Evolutionary conservation across 23 tunicate genomes (phyloP).

Genomic region (Halocynthia roretzi): DNA sequence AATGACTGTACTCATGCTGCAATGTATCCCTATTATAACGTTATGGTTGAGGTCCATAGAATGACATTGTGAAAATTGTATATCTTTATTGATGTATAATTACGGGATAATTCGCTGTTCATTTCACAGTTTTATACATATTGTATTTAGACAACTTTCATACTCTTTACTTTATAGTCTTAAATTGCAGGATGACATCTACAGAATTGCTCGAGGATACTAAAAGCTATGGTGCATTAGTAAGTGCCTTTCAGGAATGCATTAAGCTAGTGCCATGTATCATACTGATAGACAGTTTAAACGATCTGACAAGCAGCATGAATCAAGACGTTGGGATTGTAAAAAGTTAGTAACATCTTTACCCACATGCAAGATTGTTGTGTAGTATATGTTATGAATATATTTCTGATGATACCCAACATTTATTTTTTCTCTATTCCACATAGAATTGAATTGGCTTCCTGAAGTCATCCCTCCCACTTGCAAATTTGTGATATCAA

Average conservation of each 20-base stretch:
- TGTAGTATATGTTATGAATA: background rate
- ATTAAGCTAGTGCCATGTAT: conserved; percentile 51
- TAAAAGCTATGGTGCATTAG: conserved; percentile 24
- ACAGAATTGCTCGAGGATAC: conserved; percentile 36
- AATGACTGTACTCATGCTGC: no score
- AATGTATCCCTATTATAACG: no score
- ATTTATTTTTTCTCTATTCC: background rate
- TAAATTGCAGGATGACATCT: conserved; percentile 29
- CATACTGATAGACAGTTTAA: conserved; percentile 52
- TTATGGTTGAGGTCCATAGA: no score
- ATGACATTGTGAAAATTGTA: no score
- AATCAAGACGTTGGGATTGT: conserved; percentile 52
- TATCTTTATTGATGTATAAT: no score
- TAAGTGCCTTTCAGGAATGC: conserved; percentile 38
- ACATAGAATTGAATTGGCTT: conserved; percentile 54
- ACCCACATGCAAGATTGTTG: background rate
- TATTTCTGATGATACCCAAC: background rate
- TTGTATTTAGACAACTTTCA: background rate
- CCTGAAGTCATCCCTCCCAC: conserved; percentile 51
- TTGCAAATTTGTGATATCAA: conserved; percentile 54
- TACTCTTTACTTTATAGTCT: background rate
- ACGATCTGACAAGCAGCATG: conserved; percentile 44
- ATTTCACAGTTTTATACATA: no score
- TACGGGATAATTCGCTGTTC: no score
- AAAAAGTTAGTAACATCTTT: conserved; percentile 34